Percentiles rank a stretch among this genome's conserved stretches.
Conservation (phyloP, 2,113 vertebrate genomes). For the Chiloscyllium plagiosum region DNA sequence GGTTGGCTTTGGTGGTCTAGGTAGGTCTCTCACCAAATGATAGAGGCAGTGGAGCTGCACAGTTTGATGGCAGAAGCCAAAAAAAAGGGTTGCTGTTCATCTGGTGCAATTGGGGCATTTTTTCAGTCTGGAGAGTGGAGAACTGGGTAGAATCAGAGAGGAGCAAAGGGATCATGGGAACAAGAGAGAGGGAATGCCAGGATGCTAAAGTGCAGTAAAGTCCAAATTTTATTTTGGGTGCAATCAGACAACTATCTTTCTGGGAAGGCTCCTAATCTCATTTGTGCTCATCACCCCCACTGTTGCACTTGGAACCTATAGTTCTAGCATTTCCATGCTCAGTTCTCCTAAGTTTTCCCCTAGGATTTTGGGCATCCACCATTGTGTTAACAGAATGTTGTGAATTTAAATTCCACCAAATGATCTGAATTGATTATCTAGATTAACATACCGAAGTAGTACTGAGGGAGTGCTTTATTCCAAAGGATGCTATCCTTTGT, state of each 20-base stretch:
- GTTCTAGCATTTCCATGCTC: background rate
- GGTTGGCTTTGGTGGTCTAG: background rate
- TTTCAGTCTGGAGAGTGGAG: background rate
- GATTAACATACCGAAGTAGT: too few relatives aligned
- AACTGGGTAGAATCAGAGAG: background rate
- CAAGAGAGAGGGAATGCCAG: background rate
- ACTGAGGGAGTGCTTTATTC: too few relatives aligned
- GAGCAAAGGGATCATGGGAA: background rate
- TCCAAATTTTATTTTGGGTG: background rate
- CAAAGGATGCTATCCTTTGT: too few relatives aligned
- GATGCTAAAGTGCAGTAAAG: background rate
- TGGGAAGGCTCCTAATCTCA: background rate
- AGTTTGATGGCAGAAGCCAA: background rate
- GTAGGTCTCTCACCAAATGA: background rate
- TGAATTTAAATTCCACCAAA: too few relatives aligned
- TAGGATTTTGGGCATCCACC: too few relatives aligned
- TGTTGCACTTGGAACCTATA: background rate
- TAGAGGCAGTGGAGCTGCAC: background rate
- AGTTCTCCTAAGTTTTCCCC: background rate
- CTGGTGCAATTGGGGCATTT: background rate
- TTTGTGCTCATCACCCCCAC: background rate
- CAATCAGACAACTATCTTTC: background rate
- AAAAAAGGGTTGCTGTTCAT: background rate
- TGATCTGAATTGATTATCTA: too few relatives aligned
- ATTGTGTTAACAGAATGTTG: too few relatives aligned